These are phyloP conservation scores for Cloeon dipterum DNA, from an alignment of 2,888 invertebrate species.

Conservation along the genomic window DNA sequence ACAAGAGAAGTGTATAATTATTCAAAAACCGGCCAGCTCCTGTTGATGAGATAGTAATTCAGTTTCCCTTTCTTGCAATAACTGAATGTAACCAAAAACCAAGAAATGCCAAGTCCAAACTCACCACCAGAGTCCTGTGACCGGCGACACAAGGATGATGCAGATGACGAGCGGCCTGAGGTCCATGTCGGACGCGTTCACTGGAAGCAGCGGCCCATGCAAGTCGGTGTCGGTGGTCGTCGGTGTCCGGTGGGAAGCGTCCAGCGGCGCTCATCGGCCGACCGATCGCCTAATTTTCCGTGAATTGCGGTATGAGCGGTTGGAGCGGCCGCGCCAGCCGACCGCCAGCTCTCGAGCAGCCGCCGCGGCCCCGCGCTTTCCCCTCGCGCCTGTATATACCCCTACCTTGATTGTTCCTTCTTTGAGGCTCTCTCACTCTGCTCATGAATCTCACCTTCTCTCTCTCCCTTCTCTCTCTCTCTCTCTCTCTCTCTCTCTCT, in stretches of 20 bases:
- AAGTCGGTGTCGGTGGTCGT: constrained; percentile 1
- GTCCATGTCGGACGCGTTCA: constrained; percentile 12
- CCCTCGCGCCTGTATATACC: neutral
- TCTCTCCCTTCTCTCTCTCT: constrained; percentile 6
- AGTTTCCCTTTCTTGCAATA: too few species aligned
- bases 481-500: constrained; percentile 7
- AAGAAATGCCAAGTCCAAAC: too few species aligned
- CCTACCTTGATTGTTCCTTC: neutral
- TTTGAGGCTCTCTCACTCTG: neutral
- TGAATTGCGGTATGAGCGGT: neutral
- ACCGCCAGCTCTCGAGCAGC: neutral
- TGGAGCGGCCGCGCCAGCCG: neutral
- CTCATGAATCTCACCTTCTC: neutral
- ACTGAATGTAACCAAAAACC: too few species aligned
- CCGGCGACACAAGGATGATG: constrained; percentile 68
- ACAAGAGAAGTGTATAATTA: too few species aligned
- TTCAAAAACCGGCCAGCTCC: too few species aligned
- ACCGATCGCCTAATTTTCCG: neutral
- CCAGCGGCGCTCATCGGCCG: neutral
- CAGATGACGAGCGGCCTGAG: constrained; percentile 62
- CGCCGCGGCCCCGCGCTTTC: neutral
- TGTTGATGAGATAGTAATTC: too few species aligned
- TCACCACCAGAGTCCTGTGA: constrained; percentile 75
- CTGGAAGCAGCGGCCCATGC: neutral
- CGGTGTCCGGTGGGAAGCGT: neutral